Evolutionary conservation across 92 coral and sea anemone genomes (phyloP).

Genomic region (Zoanthus sansibaricus): DNA sequence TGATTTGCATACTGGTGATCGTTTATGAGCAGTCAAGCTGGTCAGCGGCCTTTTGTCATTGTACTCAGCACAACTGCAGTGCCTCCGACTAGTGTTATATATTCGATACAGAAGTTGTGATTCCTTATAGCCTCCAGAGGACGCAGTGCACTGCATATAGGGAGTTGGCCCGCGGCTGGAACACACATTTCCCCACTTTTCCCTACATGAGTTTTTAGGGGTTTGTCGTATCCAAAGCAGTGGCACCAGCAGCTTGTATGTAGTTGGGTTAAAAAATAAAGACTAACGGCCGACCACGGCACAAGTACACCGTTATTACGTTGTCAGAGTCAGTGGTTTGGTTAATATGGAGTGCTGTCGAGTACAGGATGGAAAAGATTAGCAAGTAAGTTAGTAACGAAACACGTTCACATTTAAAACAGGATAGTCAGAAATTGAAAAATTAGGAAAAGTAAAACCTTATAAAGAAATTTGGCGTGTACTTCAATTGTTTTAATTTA

Average conservation of each 20-base stretch:
- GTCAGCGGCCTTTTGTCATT: background rate
- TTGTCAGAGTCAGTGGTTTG: too few species aligned
- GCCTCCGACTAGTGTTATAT: background rate
- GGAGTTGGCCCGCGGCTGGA: background rate
- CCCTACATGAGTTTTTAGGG: slow-evolving; percentile 22
- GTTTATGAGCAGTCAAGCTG: background rate
- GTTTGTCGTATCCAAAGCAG: slow-evolving; percentile 6
- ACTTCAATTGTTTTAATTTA: too few species aligned
- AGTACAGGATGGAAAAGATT: too few species aligned
- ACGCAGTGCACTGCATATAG: too few species aligned
- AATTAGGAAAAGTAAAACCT: too few species aligned
- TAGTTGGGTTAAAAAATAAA: slow-evolving; percentile 12
- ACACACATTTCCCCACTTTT: slow-evolving; percentile 16
- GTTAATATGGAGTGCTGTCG: background rate
- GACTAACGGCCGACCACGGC: background rate
- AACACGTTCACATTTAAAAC: too few species aligned
- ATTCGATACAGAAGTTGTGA: slow-evolving; percentile 2
- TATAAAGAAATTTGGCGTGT: too few species aligned
- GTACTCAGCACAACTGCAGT: background rate
- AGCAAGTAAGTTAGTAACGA: too few species aligned
- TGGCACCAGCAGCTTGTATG: slow-evolving; percentile 22
- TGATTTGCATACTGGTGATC: background rate
- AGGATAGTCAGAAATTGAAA: too few species aligned
- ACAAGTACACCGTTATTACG: background rate
- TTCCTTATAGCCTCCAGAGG: slow-evolving; percentile 12